Base-by-base conservation (phyloP, 2,888 invertebrate species). In the Drosophila melanocephala region DNA sequence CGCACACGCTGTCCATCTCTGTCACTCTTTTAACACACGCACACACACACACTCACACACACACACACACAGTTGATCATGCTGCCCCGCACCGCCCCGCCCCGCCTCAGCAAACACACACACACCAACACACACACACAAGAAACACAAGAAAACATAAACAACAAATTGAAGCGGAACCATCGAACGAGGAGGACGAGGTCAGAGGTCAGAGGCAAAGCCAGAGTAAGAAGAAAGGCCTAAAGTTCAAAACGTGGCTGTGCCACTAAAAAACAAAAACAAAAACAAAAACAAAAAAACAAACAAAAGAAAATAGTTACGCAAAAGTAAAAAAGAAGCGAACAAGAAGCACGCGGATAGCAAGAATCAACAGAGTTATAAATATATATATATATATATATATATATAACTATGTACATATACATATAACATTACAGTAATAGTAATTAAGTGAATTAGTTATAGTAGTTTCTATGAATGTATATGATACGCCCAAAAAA, bases 201-300 rank as follows among this genome's bases (percentile, higher is more conserved):
- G 33, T 28, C 32, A n/a, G 22, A 52, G 39, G 39, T 37, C 37
- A 32, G 26, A 55, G 39, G 28, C 59, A 60, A 63, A 78, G 68
- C 60, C 51, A 55, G 67, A 50, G 35, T 61, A 42, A 37, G 37
- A 56, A 59, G 72, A 71, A 79, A 88, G 87, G 90, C 90, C 87
- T 85, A 78, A 83, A 87, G 90, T 90, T 88, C 90, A 90, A 87
- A 87, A 79, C 59, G 87, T 90, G 87, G 87, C 87, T 87, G 89
- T 84, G 87, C 87, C 87, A 89, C 87, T 58, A 57, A 72, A 80
- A 75, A 80, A 55, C 64, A 73, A 70, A 70, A 56, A n/a, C 35
- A 73, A 70, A 70, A 56, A n/a, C 35, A 68, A 52, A 42, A 61
- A 63, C 19, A 58, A 65, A 68, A 42, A 39, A 37, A 37, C 52